Evolutionary conservation across 2,888 invertebrate species (phyloP), one percentile per base, ranked within the genome.

Genomic region (Nematopogon swammerdamellus): DNA sequence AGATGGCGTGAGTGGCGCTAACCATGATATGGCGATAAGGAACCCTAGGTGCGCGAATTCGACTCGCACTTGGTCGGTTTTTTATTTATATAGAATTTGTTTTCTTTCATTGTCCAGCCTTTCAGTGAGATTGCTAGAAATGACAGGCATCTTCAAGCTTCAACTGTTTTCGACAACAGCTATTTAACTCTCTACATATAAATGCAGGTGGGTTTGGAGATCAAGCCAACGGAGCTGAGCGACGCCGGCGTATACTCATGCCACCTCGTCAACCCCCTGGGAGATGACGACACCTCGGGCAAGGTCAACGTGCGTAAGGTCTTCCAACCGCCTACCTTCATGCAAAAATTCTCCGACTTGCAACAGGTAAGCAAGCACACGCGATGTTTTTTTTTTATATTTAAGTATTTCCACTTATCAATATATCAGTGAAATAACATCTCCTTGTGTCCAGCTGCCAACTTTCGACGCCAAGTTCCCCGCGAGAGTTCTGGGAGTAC

Each of bases 161-260:
- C n/a, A n/a, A n/a, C n/a, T n/a, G n/a, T n/a, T n/a, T n/a, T n/a
- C n/a, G n/a, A n/a, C n/a, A n/a, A n/a, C n/a, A n/a, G n/a, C n/a
- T n/a, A n/a, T n/a, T n/a, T n/a, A n/a, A n/a, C n/a, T n/a, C n/a
- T n/a, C n/a, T n/a, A n/a, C n/a, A n/a, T n/a, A n/a, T 25, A 8
- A 25, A 25, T 14, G 1, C 58, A 86, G 85, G 85, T 91, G 47
- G 89, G 87, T 1, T 65, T 94, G 6, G 86, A 85, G 59, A 88
- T 94, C 52, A 86, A 84, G 58, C 85, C 88, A 0, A 84, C 86
- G 45, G 80, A 83, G 50, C 73, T 86, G 18, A 72, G 84, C 0
- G 93, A 95, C 66, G 87, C 89, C 0, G 95, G 94, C 3, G 77
- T 80, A 30, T 95, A 95, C 67, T 76, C 82, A n/a, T 91, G 92